A percentile compares a stretch with the other conserved stretches of the same genome.
phyloP scores from a whole-genome alignment of 2,113 vertebrate species.

The Amphilophus citrinellus region DNA sequence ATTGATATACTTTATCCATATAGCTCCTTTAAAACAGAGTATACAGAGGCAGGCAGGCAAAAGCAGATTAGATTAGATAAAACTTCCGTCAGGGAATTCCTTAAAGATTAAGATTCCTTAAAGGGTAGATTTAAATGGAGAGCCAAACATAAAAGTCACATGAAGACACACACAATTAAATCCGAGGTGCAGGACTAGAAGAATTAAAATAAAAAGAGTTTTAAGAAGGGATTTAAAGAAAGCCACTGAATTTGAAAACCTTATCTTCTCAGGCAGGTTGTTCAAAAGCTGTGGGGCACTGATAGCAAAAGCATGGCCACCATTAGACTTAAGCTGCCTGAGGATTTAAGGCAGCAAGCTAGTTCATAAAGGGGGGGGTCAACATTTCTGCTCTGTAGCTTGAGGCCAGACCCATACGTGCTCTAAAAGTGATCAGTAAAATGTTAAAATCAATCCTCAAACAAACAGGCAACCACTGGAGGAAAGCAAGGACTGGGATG shows the following conservation, averaged over 20 bases:
- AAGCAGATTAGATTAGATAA: background rate
- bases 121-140: background rate
- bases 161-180: background rate
- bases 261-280: background rate
- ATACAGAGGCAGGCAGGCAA: background rate
- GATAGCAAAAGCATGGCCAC: background rate
- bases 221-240: conserved; percentile 5
- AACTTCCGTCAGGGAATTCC: no score
- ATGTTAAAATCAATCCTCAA: background rate
- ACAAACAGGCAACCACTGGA: background rate
- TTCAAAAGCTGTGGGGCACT: background rate
- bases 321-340: background rate
- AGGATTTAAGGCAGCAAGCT: background rate
- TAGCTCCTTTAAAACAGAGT: background rate
- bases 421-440: background rate
- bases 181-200: background rate
- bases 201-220: background rate
- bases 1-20: background rate
- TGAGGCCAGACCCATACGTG: background rate
- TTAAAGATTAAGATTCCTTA: background rate
- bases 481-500: background rate
- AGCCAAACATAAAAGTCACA: background rate
- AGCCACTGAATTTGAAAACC: background rate
- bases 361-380: background rate
- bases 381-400: background rate